Evolutionary conservation across 2,888 invertebrate species (phyloP).

Genomic region (Chymomyza caudatula): DNA sequence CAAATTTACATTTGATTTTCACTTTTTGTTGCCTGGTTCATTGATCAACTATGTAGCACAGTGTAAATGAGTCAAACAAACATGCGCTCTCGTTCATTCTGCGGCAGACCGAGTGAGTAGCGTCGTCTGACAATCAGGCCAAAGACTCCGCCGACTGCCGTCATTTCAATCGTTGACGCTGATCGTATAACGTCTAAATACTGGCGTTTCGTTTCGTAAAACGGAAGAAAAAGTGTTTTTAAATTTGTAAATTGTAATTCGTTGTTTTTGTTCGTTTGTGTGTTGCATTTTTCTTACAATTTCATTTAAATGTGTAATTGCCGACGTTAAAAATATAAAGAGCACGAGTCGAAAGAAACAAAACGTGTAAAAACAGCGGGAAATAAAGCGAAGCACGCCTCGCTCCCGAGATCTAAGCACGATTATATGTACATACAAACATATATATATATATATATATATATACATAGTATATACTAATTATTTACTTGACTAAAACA

Average conservation of each 20-base stretch:
- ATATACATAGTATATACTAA: conserved; percentile 41
- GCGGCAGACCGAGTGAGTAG: conserved; percentile 12
- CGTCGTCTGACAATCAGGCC: neutral
- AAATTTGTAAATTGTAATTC: conserved; percentile 17
- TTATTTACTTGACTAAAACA: conserved; percentile 56
- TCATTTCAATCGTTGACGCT: conserved; percentile 41
- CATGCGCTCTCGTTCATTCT: conserved; percentile 27
- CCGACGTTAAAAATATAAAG: conserved; percentile 47
- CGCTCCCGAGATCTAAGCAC: conserved; percentile 53
- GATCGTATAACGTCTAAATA: conserved; percentile 41
- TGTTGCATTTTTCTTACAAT: conserved; percentile 39
- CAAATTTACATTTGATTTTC: too few relatives aligned
- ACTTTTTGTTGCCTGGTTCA: neutral
- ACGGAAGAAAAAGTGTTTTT: conserved; percentile 26
- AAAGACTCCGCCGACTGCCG: neutral
- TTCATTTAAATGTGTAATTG: conserved; percentile 59
- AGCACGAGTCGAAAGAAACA: conserved; percentile 27
- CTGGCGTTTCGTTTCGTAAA: conserved; percentile 12
- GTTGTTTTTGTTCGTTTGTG: conserved; percentile 8
- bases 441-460: neutral
- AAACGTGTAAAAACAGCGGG: conserved; percentile 6
- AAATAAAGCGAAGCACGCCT: conserved; percentile 55
- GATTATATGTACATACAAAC: conserved; percentile 5
- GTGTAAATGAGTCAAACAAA: conserved; percentile 41
- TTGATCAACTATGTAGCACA: conserved; percentile 13